Base-by-base conservation (phyloP, 1,140 invertebrate species). In the Pogonomyrmex californicus region DNA sequence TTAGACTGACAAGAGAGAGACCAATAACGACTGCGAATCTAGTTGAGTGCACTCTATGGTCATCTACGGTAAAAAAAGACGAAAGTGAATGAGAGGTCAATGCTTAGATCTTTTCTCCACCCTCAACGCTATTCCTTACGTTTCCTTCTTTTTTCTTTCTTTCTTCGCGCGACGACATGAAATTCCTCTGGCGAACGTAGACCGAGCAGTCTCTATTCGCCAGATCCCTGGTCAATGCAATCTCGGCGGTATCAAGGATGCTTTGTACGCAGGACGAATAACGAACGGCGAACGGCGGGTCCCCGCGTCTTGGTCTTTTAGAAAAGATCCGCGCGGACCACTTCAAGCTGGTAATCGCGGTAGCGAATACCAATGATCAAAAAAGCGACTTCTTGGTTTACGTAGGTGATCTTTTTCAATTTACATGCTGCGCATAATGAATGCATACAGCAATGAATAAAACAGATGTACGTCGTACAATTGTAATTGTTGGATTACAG, bases 391-490 rank as follows among this genome's bases (percentile, higher is more conserved):
- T 82, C 79, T 79, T 82, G 87, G 86, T 88, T 88, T 85, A 86
- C 82, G 89, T 87, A 91, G 92, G 93, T 92, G 91, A 93, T 93
- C 92, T 93, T 93, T 94, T 93, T 91, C 93, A 92, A 92, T 60
- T 93, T 83, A 86, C 38, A 41, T n/a, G 60, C 38, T 30, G 86
- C 30, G 51, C 58, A 76, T 77, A 82, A 86, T 66, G 4, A 56
- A 86, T 66, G n/a, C 49, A 58, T 14, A 5, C 38, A 23, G 23
- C 30, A 33, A 12, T 23, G 23, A 70, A 41, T 58, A 44, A 82
- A 56, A 23, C 60, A 58, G 2, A 30, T 60, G 23, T 6, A 23
- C 1, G 14, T 4, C n/a, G 12, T 49, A 0, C 5, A 23, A 73
- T 36, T 3, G 6, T 73, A 82, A 82, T 58, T 81, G 70, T 68